These are phyloP conservation scores for Caenorhabditis elegans DNA, from an alignment of 1,140 invertebrate genomes.

Conservation along the genomic window DNA sequence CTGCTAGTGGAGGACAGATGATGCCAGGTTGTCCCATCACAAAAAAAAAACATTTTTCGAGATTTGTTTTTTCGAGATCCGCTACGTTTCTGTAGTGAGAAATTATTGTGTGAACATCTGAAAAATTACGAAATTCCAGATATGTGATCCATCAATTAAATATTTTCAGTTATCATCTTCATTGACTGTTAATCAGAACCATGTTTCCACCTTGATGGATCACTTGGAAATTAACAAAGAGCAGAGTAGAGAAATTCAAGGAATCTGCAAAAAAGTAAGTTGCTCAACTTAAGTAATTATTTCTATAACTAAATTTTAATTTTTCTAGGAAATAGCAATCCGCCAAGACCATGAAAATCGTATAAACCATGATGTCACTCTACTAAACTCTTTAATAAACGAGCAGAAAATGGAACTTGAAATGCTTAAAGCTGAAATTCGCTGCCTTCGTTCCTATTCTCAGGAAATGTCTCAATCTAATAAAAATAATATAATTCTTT, in stretches of 20 bases:
- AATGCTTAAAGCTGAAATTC: conserved; percentile 28
- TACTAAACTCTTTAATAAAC: background rate
- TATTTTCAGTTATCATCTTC: background rate
- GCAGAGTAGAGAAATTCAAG: background rate
- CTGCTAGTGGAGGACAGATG: no score
- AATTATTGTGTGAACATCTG: no score
- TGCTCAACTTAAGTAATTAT: no score
- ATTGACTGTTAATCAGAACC: background rate
- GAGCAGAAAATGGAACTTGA: conserved; percentile 7
- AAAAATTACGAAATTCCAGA: no score
- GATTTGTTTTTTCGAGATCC: no score
- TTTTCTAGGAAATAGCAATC: background rate
- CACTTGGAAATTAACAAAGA: conserved; percentile 1
- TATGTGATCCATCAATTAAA: no score
- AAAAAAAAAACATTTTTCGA: no score
- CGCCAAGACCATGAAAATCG: background rate
- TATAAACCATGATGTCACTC: background rate
- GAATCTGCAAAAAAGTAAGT: background rate
- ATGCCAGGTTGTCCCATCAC: no score
- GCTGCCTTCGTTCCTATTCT: conserved; percentile 3
- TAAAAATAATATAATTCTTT: conserved; percentile 23
- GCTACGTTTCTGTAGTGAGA: no score
- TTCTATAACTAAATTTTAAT: background rate
- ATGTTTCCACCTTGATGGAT: conserved; percentile 1
- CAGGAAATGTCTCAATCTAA: conserved; percentile 15